Conservation (phyloP, 2,797 vertebrate species). For the Eupleurogrammus muticus region DNA sequence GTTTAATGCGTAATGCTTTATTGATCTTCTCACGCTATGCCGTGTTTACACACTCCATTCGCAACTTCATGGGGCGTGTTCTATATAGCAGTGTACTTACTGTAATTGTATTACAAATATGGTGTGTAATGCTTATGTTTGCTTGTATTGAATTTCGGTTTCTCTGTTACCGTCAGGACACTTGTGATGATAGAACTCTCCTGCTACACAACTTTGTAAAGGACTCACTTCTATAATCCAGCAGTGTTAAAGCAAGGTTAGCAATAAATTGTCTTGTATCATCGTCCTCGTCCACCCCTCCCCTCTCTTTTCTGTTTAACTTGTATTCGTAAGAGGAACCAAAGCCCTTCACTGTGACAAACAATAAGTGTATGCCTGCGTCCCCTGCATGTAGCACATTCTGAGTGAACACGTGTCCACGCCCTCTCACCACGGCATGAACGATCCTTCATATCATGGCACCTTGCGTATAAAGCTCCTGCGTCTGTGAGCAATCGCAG, state of each 20-base stretch:
- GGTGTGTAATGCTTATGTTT: slow-evolving; percentile 13
- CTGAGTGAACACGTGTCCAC: slow-evolving; percentile 24
- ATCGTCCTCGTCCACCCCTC: slow-evolving; percentile 26
- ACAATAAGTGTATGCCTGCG: slow-evolving; percentile 23
- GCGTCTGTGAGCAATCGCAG: slow-evolving; percentile 45
- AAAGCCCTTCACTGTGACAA: slow-evolving; percentile 48
- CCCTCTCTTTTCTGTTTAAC: slow-evolving; percentile 35
- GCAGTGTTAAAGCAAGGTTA: slow-evolving; percentile 48
- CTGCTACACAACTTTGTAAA: slow-evolving; percentile 37
- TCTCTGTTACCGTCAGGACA: slow-evolving; percentile 23
- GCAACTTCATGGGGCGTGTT: slow-evolving; percentile 3
- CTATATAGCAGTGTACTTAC: not conserved
- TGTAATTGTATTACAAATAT: slow-evolving; percentile 7
- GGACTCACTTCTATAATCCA: slow-evolving; percentile 38
- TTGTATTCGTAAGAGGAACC: slow-evolving; percentile 43
- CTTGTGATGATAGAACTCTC: slow-evolving; percentile 17
- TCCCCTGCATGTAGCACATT: slow-evolving; percentile 16
- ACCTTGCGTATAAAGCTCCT: slow-evolving; percentile 30
- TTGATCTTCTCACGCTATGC: slow-evolving; percentile 33
- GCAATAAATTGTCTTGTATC: slow-evolving; percentile 57
- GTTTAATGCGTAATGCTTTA: slow-evolving; percentile 40
- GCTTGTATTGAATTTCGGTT: slow-evolving; percentile 17
- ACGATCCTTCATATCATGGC: slow-evolving; percentile 53
- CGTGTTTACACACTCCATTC: not conserved
- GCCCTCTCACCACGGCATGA: slow-evolving; percentile 32